Conservation (phyloP, 2,113 vertebrate genomes). For the Monopterus albus region DNA sequence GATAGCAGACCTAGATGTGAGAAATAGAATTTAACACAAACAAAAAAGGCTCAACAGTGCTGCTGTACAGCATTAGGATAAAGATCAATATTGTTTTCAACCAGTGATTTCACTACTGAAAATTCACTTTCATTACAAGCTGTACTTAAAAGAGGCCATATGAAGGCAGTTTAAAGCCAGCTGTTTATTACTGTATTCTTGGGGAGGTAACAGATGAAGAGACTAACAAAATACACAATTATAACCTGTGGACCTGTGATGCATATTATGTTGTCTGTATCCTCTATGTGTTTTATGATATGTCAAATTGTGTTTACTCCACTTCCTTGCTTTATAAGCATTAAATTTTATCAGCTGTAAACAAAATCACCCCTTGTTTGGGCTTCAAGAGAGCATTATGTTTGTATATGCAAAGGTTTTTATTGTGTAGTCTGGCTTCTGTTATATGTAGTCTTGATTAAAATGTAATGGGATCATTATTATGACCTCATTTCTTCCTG, state of each 20-base stretch:
- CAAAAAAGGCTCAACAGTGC: slow-evolving; percentile 32
- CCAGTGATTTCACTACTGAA: slow-evolving; percentile 14
- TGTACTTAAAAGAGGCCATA: slow-evolving; percentile 40
- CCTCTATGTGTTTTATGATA: slow-evolving; percentile 57
- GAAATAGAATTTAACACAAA: slow-evolving; percentile 45
- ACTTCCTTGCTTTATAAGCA: slow-evolving; percentile 67
- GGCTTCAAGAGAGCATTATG: slow-evolving; percentile 45
- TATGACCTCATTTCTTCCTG: slow-evolving; percentile 45
- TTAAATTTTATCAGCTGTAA: slow-evolving; percentile 60
- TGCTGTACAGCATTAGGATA: background rate
- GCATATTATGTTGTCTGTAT: slow-evolving; percentile 35
- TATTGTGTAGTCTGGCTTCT: slow-evolving; percentile 63
- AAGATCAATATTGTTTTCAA: background rate
- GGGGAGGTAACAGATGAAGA: slow-evolving; percentile 35
- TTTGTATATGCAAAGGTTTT: slow-evolving; percentile 45
- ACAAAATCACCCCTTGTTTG: slow-evolving; percentile 70
- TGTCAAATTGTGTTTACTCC: slow-evolving; percentile 62
- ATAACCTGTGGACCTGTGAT: slow-evolving; percentile 30
- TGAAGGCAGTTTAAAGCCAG: slow-evolving; percentile 38
- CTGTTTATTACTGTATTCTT: slow-evolving; percentile 29
- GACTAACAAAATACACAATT: background rate
- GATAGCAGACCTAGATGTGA: slow-evolving; percentile 46
- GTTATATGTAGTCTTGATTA: slow-evolving; percentile 47
- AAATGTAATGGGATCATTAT: slow-evolving; percentile 41
- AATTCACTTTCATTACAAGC: slow-evolving; percentile 36